Base-by-base conservation (phyloP, 2,888 invertebrate species). In the Sminthurinus aureus region DNA sequence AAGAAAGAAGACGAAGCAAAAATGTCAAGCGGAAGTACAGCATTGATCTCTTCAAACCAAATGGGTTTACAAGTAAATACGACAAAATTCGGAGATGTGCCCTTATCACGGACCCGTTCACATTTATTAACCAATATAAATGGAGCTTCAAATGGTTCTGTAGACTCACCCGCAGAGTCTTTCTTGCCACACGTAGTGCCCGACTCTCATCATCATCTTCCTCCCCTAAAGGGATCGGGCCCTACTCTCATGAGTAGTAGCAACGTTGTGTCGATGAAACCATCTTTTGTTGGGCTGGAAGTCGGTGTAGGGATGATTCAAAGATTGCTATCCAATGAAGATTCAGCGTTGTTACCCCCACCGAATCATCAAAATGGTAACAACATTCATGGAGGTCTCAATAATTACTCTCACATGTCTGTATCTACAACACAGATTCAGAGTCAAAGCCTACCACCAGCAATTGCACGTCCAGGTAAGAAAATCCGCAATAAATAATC, bases 91-190 rank as follows among this genome's bases (percentile, higher is more conserved):
- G 86, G 85, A 83, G 89, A 89, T 85, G 91, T 91, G 91, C 90
- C 91, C 85, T 89, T 91, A 84, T 90, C 91, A 84, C 90, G 91
- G 85, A 91, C 91, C 52, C 89, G 91, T 83, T 91, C 91, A 85
- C n/a, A n/a, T n/a, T 89, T 91, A 85, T 89, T 91, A 84, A 90
- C 90, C 83, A 90, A 90, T 86, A 90, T 90, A 84, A 91, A 91
- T 89, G 90, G 90, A 83, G 88, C 89, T 67, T 88, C 89, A 73
- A 88, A 89, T 82, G 89, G 89, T 84, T 89, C 89, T 77, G 84
- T 82, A 67, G 84, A 84, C 73, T 84, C 84, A n/a, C 76, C 83
- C 84, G 86, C 11, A n/a, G 6, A 13, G 8, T 67, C 84, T 83
- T 87, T 66, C 86, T 84, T 87, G 13, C 87, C 87, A 12, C 87